A percentile compares a stretch with the other conserved stretches of the same genome.
Evolutionary conservation across 2,113 vertebrate species (phyloP).

Genomic region (Xenopus laevis): DNA sequence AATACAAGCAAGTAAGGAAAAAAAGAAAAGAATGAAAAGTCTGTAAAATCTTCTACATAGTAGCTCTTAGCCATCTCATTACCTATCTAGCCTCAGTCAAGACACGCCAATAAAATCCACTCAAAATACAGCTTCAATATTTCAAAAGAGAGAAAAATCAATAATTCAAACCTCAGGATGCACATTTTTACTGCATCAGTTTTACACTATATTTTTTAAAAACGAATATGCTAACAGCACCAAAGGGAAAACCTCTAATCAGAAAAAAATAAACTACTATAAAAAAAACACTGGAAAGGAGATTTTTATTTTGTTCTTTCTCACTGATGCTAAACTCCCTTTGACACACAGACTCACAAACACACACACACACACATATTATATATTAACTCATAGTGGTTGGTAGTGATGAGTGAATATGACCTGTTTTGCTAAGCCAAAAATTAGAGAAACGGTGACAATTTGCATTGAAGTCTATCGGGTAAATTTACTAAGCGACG

Average conservation of each 20-base stretch:
- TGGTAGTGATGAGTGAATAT: too few species aligned
- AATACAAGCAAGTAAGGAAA: slow-evolving; percentile 61
- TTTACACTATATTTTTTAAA: slow-evolving; percentile 65
- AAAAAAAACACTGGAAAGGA: slow-evolving; percentile 10
- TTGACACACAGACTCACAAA: too few species aligned
- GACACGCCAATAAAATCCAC: slow-evolving; percentile 69
- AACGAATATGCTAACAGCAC: slow-evolving; percentile 72
- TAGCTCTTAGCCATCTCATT: slow-evolving; percentile 70
- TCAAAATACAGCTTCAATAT: slow-evolving; percentile 79
- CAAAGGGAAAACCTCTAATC: slow-evolving; percentile 61
- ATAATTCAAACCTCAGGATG: slow-evolving; percentile 79
- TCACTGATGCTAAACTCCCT: not conserved
- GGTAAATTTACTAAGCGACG: too few species aligned
- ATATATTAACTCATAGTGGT: too few species aligned
- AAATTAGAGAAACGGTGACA: too few species aligned
- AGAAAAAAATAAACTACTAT: slow-evolving; percentile 51
- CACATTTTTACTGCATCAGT: slow-evolving; percentile 71
- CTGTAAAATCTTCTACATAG: slow-evolving; percentile 57
- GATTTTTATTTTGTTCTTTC: not conserved
- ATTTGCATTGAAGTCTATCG: too few species aligned
- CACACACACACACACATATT: too few species aligned
- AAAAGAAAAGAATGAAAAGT: slow-evolving; percentile 58
- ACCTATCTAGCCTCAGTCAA: slow-evolving; percentile 63
- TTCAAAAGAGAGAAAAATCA: slow-evolving; percentile 66
- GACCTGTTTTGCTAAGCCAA: too few species aligned